Evolutionary conservation across 2,797 vertebrate genomes (phyloP), one percentile per base, ranked within the genome.

Genomic region (Protosalanx chinensis): DNA sequence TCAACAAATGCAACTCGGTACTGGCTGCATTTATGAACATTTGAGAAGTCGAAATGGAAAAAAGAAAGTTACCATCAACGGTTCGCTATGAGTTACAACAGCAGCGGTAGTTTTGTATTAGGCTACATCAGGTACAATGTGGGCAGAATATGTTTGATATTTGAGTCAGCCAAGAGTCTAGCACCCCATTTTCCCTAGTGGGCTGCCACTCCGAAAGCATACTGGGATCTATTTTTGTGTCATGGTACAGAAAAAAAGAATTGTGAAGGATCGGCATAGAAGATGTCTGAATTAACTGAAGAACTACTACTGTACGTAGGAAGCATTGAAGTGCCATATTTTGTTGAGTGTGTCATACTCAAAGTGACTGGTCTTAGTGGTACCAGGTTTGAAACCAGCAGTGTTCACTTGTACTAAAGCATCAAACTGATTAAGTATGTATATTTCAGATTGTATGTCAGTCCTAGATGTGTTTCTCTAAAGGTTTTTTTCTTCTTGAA

Each of bases 401-500:
- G 64, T 46, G 64, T 65, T 65, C 20, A 65, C 41, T 37, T 23
- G 41, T 65, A 27, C 20, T 41, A 12, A 46, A 23, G 37, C 41
- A 20, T 46, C 41, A 37, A 41, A 46, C 35, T 27, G 20, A 27
- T 46, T 23, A 49, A 49, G 10, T 46, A 16, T 65, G 64, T 46
- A 20, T 65, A 15, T 49, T 46, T 46, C 41, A 65, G 41, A 65
- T 12, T 23, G 20, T 13, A 65, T 65, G 27, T 65, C 37, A 23
- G n/a, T 46, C 32, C 23, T 23, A 60, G 13, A 63, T 63, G 61
- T 65, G 35, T 46, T 65, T 56, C 33, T 29, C 64, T 23, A 46
- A 2, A 16, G 3, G 1, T 65, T 49, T 46, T 46, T 65, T 49
- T 13, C 3, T 60, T 10, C 23, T 65, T 29, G 20, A 41, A 65